These are phyloP conservation scores for Chrysodeixis includens DNA, from an alignment of 2,888 invertebrate species.

Conservation along the genomic window DNA sequence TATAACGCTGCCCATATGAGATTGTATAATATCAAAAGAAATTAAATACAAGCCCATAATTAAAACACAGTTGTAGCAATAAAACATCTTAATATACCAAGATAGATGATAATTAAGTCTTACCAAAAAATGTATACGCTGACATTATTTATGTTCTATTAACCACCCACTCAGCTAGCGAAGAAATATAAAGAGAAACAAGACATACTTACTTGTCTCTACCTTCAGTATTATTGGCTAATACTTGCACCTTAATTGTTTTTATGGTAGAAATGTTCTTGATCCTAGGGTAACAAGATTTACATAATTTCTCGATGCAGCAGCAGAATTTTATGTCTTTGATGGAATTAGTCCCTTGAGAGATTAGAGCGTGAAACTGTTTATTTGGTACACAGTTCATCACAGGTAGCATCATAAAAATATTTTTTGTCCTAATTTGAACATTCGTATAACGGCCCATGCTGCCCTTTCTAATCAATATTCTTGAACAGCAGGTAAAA, in stretches of 20 bases:
- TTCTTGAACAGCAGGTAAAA: slow-evolving; percentile 38
- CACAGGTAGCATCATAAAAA: slow-evolving; percentile 2
- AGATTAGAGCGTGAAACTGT: not conserved
- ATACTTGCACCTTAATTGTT: not conserved
- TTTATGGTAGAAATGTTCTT: not conserved
- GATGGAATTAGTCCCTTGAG: not conserved
- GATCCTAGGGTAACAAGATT: not conserved
- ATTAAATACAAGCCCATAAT: slow-evolving; percentile 20
- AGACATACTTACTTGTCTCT: not conserved
- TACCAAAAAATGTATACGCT: slow-evolving; percentile 10
- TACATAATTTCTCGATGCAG: not conserved
- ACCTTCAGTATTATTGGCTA: not conserved
- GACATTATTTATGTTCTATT: slow-evolving; percentile 26
- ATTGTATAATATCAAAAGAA: not conserved
- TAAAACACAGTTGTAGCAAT: slow-evolving; percentile 27
- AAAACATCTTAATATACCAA: slow-evolving; percentile 30
- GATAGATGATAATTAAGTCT: slow-evolving; percentile 38
- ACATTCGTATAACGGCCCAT: slow-evolving; percentile 24
- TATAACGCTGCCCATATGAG: not conserved
- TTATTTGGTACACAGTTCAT: slow-evolving; percentile 12
- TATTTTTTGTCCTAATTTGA: slow-evolving; percentile 18
- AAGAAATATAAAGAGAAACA: not conserved
- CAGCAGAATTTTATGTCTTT: not conserved
- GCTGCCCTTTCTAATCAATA: slow-evolving; percentile 48
- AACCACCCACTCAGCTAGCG: not conserved